A percentile compares a stretch with the other conserved stretches of the same genome.
These are phyloP conservation scores for Molorchus minor DNA, from an alignment of 2,888 invertebrate genomes.

Conservation along the genomic window DNA sequence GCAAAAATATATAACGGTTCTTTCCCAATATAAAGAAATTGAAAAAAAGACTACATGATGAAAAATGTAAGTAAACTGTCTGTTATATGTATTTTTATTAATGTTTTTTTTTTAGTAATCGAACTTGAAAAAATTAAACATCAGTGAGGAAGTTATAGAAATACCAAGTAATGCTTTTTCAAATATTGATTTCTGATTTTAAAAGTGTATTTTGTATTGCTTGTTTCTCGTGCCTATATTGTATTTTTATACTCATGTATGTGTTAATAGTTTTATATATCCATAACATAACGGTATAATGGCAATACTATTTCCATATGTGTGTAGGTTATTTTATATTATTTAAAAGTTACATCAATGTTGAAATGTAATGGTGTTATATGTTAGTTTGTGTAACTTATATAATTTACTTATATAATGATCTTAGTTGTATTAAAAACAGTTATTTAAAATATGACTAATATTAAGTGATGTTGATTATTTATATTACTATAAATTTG, in stretches of 20 bases:
- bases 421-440: too few species aligned
- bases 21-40: constrained; percentile 51
- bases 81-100: not conserved
- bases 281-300: not conserved
- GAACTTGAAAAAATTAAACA: constrained; percentile 42
- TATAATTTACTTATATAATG: too few species aligned
- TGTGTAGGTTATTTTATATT: too few species aligned
- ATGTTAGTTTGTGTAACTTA: too few species aligned
- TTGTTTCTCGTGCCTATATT: too few species aligned
- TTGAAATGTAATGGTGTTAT: too few species aligned
- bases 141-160: constrained; percentile 44
- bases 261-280: constrained; percentile 6
- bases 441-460: too few species aligned
- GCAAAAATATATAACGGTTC: constrained; percentile 49
- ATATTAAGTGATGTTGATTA: too few species aligned
- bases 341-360: too few species aligned
- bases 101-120: constrained; percentile 39
- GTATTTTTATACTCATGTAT: not conserved
- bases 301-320: too few species aligned
- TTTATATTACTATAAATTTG: too few species aligned
- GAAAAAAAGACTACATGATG: constrained; percentile 41
- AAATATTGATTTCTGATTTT: constrained; percentile 34
- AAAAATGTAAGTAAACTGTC: constrained; percentile 33
- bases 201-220: not conserved
- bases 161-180: constrained; percentile 37